Base-by-base conservation (phyloP, 2,797 vertebrate genomes). In the Neomorphus geoffroyi region DNA sequence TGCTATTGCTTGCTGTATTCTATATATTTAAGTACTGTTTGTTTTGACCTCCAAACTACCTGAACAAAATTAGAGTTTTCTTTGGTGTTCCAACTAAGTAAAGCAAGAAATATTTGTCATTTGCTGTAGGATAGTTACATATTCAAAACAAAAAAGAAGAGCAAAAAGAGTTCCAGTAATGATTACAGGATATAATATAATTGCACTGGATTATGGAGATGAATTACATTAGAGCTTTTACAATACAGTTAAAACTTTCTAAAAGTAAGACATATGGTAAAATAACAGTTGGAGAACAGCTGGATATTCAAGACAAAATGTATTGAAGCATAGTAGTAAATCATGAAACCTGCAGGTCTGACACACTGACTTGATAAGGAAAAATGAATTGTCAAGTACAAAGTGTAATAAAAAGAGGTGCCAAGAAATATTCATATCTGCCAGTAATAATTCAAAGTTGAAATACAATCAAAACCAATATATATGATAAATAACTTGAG, bases 401-500 rank as follows among this genome's bases (percentile, higher is more conserved):
- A 82, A 83, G 79, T 39, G 92, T 71, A 93, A 96, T 84, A 95
- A 96, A 95, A 92, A 96, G 67, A 93, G 71, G 53, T 95, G 93
- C 85, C 88, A 88, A 41, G 86, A 88, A 93, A 54, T 4, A 89
- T 56, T 43, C 43, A 11, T 43, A 91, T 48, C 83, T 92, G 95
- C 90, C 86, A 96, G 90, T 6, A 90, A 54, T 89, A 92, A 97
- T 90, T 86, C 93, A 92, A 74, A 93, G 92, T 13, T 87, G 57
- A 96, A 97, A 96, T 77, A 95, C 58, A 96, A 94, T 93, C 95
- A 75, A 45, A 87, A 50, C 35, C 61, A 91, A 90, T 73, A 66
- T 46, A 62, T 50, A 79, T 60, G 94, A 94, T 84, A 91, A 94
- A 89, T 90, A 96, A 61, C 10, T 0, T 50, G 57, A 95, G 95